Evolutionary conservation across 2,113 vertebrate species (phyloP), one percentile per base, ranked within the genome.

Genomic region (Thinocorus orbignyianus): DNA sequence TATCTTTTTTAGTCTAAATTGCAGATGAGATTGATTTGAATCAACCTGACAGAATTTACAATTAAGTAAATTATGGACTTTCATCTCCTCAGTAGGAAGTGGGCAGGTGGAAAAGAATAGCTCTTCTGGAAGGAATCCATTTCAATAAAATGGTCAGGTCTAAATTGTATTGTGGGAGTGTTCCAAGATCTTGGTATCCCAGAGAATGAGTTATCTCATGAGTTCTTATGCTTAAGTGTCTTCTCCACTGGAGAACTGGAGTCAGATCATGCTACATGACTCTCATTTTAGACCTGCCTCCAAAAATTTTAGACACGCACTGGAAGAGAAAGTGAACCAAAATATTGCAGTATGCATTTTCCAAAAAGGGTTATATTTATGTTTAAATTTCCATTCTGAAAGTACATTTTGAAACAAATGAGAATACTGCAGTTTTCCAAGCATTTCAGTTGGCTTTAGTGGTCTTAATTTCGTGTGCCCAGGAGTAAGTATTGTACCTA

Each of bases 11-110:
- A 24, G 17, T 83, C 94, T 86, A 81, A 93, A 92, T 94, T 88
- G 70, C 35, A 95, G 57, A 91, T 91, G 51, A 93, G 62, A 93
- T 81, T 83, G 94, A 94, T 88, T 69, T 70, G 41, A 93, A 66
- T 41, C 41, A 90, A 51, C 54, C 14, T 12, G 18, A 69, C 52
- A 61, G 76, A 85, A 66, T 77, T 54, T 88, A 51, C 51, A 58
- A 22, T 46, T 15, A 69, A 82, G n/a, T 64, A 68, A 94, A 69
- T 73, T 30, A 87, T 11, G 58, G 20, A 10, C 41, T 65, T 90
- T 11, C 30, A n/a, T 61, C 49, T 52, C 44, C 57, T 39, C 49
- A 44, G 14, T 73, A 60, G 61, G 51, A 65, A 52, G 61, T 25
- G 52, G 33, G 33, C 33, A 61, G 52, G 52, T 42, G 41, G 52